Conservation (phyloP, 2,113 vertebrate species). For the Colossoma macropomum region DNA sequence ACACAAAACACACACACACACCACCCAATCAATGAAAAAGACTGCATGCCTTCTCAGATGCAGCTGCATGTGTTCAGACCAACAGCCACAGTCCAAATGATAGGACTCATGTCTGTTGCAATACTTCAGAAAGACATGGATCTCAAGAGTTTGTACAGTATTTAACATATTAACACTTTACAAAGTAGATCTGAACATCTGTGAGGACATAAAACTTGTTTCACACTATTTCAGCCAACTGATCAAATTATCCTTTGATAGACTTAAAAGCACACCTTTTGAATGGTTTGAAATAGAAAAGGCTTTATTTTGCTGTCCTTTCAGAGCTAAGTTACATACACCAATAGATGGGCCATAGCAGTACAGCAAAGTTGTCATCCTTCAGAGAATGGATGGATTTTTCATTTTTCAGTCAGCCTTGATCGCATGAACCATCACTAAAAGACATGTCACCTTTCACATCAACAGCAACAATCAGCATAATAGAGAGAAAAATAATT, state of each 20-base stretch:
- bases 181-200: too few species aligned
- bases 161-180: too few species aligned
- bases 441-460: slow-evolving; percentile 6
- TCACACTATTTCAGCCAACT: neutral
- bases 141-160: too few species aligned
- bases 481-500: neutral
- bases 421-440: slow-evolving; percentile 10
- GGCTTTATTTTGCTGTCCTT: slow-evolving; percentile 45
- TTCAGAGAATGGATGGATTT: neutral
- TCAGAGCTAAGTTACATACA: slow-evolving; percentile 10
- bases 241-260: neutral
- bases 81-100: too few species aligned
- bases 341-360: neutral
- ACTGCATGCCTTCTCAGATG: too few species aligned
- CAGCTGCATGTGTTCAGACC: too few species aligned
- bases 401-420: neutral
- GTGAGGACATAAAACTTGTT: too few species aligned
- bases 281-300: slow-evolving; percentile 29
- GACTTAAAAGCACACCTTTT: neutral
- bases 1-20: too few species aligned
- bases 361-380: slow-evolving; percentile 13
- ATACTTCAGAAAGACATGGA: too few species aligned
- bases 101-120: too few species aligned
- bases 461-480: slow-evolving; percentile 15
- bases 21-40: too few species aligned